These are phyloP conservation scores for Pteronotus mesoamericanus DNA, from an alignment of 2,797 vertebrate species.

Conservation along the genomic window DNA sequence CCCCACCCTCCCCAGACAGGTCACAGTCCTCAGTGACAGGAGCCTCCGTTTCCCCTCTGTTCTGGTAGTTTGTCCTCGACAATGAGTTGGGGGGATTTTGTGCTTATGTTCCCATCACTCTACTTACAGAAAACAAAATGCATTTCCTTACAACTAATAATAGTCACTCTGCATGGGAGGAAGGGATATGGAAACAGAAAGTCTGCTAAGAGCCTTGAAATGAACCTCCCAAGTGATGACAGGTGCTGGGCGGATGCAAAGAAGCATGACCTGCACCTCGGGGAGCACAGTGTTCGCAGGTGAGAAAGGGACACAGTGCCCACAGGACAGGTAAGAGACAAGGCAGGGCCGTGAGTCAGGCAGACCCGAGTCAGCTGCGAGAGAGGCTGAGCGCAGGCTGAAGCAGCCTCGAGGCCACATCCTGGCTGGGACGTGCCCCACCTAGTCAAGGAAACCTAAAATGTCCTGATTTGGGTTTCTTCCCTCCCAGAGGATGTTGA, in stretches of 20 bases:
- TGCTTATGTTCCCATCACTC: neutral
- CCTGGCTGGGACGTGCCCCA: neutral
- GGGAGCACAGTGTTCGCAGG: neutral
- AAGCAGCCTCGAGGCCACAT: neutral
- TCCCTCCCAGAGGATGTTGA: constrained; percentile 51
- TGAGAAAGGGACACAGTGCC: neutral
- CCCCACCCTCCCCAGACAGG: neutral
- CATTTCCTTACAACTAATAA: neutral
- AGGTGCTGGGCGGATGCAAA: neutral
- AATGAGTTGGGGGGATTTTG: neutral
- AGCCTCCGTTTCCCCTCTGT: neutral
- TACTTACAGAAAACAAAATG: neutral
- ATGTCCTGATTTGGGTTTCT: neutral
- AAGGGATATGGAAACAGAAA: neutral
- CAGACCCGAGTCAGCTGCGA: neutral
- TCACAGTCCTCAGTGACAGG: neutral
- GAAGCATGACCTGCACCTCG: neutral
- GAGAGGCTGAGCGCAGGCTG: neutral
- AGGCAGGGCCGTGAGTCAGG: fast-evolving
- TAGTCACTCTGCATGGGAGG: neutral
- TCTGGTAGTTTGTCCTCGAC: neutral
- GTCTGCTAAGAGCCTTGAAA: neutral
- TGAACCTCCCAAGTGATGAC: neutral
- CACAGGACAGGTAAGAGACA: neutral
- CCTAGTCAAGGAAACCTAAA: neutral